Evolutionary conservation across 1,140 invertebrate genomes (phyloP), one percentile per base, ranked within the genome.

Genomic region (Diploscapter pachys): DNA sequence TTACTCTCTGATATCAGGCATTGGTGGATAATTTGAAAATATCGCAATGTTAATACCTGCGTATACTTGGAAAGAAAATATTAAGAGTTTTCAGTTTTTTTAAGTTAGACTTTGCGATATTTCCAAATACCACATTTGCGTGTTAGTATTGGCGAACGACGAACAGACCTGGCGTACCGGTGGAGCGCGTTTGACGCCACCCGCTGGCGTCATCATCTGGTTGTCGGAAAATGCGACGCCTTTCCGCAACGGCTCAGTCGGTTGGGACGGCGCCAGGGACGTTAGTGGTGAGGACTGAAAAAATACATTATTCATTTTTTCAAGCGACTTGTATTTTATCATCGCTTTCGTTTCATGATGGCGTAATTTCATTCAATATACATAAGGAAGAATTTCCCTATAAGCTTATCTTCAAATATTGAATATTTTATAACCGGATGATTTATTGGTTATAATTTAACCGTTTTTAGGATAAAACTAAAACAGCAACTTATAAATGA

Each of bases 201-300:
- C 49, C 9, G 48, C 49, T 8, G 63, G 63, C 63, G 51, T 65
- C 9, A 2, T 64, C 65, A 75, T 54, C 66, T 71, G 67, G 4
- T 53, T 56, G 11, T 71, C 74, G 0, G 74, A 71, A 50, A 71
- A 70, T 2, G 67, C 69, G 49, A 76, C 67, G 13, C 74, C 68
- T 62, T 65, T 71, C n/a, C 62, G 57, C 67, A 71, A 65, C 6
- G 57, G 67, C 9, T 70, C 67, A 1, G 74, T 52, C 49, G 74
- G 74, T 57, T 62, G 49, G 3, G 74, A 71, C 3, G 74, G 74
- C 0, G 67, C 11, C 0, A 76, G 62, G 4, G 65, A 62, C 50
- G 50, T 65, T 2, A 71, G 13, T 3, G 74, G 67, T 4, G 52
- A 49, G 2, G 63, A 56, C 54, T 72, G 59, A 3, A 59, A 31